A percentile compares a stretch with the other conserved stretches of the same genome.
phyloP scores from a whole-genome alignment of 2,888 invertebrate genomes.

The Crepidodera aurea region DNA sequence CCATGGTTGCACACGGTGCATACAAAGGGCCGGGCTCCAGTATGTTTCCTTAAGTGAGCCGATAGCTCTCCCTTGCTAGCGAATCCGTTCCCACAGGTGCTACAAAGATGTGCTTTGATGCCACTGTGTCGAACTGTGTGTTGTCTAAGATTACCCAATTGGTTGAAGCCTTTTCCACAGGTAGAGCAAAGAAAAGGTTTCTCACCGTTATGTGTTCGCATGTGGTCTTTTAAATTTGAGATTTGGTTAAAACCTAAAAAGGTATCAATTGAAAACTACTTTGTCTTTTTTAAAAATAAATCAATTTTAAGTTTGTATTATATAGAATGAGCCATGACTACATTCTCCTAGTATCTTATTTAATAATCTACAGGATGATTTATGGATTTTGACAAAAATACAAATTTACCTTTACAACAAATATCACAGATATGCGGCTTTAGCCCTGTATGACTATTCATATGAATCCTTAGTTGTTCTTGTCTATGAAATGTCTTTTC shows the following conservation, averaged over 20 bases:
- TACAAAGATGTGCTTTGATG: constrained; percentile 62
- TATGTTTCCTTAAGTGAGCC: constrained; percentile 62
- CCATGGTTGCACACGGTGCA: constrained; percentile 59
- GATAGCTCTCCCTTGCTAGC: constrained; percentile 62
- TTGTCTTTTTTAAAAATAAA: too few relatives aligned
- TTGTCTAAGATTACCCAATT: constrained; percentile 59
- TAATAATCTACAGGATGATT: too few relatives aligned
- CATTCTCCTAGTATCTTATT: too few relatives aligned
- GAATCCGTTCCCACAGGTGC: constrained; percentile 61
- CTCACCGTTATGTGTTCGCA: constrained; percentile 62
- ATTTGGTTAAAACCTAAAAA: constrained; percentile 61
- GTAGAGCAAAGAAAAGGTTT: constrained; percentile 62
- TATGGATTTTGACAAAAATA: too few relatives aligned
- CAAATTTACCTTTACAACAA: constrained; percentile 65
- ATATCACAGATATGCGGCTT: constrained; percentile 68
- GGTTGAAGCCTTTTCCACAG: constrained; percentile 63
- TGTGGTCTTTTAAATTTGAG: constrained; percentile 62
- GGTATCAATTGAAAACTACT: too few relatives aligned
- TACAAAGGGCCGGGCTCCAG: constrained; percentile 60
- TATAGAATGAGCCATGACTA: too few relatives aligned
- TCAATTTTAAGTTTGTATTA: too few relatives aligned
- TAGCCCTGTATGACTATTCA: constrained; percentile 66
- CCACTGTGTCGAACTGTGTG: constrained; percentile 61
- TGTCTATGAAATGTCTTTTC: constrained; percentile 67
- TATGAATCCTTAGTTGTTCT: constrained; percentile 67